phyloP scores from a whole-genome alignment of 2,888 invertebrate species.

The Pemphredon lugubris region DNA sequence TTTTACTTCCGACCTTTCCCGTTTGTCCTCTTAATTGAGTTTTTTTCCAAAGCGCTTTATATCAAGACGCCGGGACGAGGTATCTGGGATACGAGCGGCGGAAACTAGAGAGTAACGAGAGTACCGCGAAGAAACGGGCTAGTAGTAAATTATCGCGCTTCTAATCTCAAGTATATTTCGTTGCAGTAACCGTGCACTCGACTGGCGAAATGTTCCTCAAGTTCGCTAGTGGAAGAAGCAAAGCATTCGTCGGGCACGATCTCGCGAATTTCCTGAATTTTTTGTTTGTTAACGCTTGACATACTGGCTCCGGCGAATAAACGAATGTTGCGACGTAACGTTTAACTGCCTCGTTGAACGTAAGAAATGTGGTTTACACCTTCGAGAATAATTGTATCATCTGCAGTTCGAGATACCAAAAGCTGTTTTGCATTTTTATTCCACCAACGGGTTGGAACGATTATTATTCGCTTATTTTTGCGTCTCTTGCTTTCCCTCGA shows the following conservation, averaged over 20 bases:
- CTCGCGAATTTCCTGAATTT: conserved; percentile 8
- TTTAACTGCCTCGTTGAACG: not conserved
- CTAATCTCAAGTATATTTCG: conserved; percentile 61
- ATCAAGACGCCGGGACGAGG: conserved; percentile 38
- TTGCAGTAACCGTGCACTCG: conserved; percentile 23
- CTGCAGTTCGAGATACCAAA: not conserved
- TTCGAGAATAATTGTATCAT: not conserved
- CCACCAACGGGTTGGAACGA: not conserved
- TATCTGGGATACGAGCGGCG: conserved; percentile 33
- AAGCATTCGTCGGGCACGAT: not conserved
- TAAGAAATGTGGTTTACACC: not conserved
- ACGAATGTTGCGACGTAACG: not conserved
- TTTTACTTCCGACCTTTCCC: conserved; percentile 46
- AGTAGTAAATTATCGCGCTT: conserved; percentile 59
- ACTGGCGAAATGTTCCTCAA: conserved; percentile 21
- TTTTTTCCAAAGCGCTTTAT: conserved; percentile 55
- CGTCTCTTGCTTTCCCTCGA: too few species aligned
- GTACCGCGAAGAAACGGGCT: conserved; percentile 47
- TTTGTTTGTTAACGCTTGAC: not conserved
- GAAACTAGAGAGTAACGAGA: conserved; percentile 44
- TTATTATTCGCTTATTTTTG: too few species aligned
- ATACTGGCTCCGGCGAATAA: not conserved
- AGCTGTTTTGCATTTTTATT: not conserved
- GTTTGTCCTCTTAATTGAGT: conserved; percentile 69
- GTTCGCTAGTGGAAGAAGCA: conserved; percentile 20